Evolutionary conservation across 2,797 vertebrate genomes (phyloP).

Genomic region (Cygnus olor): DNA sequence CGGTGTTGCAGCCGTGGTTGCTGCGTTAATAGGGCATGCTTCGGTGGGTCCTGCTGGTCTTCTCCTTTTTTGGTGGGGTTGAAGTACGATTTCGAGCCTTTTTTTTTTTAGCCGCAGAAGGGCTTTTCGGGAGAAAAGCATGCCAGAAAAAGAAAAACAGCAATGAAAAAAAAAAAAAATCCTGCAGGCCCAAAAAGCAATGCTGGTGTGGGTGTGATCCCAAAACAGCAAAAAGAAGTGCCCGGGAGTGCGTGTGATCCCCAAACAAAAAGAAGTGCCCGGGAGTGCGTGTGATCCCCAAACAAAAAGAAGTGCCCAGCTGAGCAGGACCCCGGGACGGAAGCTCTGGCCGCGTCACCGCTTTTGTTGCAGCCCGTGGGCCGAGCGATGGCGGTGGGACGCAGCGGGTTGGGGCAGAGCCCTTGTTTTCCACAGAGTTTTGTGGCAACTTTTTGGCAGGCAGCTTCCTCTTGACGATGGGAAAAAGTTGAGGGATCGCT

Average conservation of each 20-base stretch:
- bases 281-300: too few relatives aligned
- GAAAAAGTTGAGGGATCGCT: not conserved
- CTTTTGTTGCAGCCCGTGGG: accelerated
- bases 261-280: too few relatives aligned
- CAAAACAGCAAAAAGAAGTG: not conserved
- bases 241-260: too few relatives aligned
- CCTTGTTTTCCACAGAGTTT: not conserved
- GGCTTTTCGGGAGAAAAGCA: not conserved
- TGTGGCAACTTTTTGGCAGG: not conserved
- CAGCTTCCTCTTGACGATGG: accelerated
- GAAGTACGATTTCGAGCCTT: too few relatives aligned
- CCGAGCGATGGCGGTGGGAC: accelerated
- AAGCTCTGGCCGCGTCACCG: not conserved
- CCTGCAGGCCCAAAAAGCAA: not conserved
- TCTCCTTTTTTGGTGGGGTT: too few relatives aligned
- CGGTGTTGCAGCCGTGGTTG: not conserved
- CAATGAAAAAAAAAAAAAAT: too few relatives aligned
- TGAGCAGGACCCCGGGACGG: not conserved
- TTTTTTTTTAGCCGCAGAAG: not conserved
- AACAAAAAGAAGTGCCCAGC: not conserved
- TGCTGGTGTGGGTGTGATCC: not conserved
- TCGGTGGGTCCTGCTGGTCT: too few relatives aligned
- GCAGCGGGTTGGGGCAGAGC: not conserved
- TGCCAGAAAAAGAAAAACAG: not conserved
- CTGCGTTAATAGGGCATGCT: too few relatives aligned